Conservation (phyloP, 2,888 invertebrate genomes). For the Lepeophtheirus nordmannii region DNA sequence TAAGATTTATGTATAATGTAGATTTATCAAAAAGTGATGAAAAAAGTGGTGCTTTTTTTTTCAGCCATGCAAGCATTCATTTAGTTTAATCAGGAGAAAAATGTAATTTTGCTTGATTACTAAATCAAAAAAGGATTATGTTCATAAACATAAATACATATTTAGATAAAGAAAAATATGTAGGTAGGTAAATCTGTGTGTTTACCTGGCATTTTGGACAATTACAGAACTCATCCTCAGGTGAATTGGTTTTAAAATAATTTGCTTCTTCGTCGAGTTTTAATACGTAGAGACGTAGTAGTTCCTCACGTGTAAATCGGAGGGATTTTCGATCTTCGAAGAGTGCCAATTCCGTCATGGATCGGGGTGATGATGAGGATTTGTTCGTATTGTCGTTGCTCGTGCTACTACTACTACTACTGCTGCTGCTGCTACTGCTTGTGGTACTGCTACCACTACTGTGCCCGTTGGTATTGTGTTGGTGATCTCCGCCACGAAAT, state of each 20-base stretch:
- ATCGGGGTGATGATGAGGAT: neutral
- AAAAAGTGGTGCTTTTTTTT: too few relatives aligned
- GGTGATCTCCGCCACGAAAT: neutral
- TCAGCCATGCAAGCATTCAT: too few relatives aligned
- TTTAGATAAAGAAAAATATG: too few relatives aligned
- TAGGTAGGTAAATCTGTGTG: too few relatives aligned
- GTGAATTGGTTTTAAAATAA: conserved; percentile 11
- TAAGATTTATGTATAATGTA: too few relatives aligned
- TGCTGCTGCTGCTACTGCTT: neutral
- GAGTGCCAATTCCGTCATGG: neutral
- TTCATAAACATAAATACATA: too few relatives aligned
- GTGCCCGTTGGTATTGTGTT: neutral
- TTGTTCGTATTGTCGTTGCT: neutral
- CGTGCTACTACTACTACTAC: neutral
- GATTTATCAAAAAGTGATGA: too few relatives aligned
- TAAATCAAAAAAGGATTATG: too few relatives aligned
- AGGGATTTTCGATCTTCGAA: neutral
- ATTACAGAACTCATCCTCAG: conserved; percentile 16
- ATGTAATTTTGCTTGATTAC: too few relatives aligned
- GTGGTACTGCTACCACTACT: neutral
- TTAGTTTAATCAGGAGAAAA: too few relatives aligned
- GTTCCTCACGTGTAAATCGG: conserved; percentile 14
- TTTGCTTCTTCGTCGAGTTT: conserved; percentile 21
- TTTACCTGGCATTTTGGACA: conserved; percentile 22
- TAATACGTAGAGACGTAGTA: conserved; percentile 4